Conservation (phyloP, 2,797 vertebrate species). For the Crypturellus tataupa region DNA sequence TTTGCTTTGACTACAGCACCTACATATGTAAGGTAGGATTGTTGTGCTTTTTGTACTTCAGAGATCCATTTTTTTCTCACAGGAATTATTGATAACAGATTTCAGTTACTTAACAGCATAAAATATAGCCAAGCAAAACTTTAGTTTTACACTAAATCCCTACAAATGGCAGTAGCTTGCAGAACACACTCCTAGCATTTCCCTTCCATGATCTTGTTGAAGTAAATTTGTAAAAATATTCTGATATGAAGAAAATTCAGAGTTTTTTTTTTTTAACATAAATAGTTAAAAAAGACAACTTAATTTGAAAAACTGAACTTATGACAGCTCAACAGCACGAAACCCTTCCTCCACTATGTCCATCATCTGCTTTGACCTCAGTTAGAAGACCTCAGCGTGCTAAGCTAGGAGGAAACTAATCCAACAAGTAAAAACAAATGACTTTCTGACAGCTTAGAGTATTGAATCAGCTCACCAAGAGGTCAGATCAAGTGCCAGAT, state of each 20-base stretch:
- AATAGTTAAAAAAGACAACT: neutral
- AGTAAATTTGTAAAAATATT: neutral
- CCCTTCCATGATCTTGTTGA: neutral
- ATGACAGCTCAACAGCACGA: fast-evolving
- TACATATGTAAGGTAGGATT: neutral
- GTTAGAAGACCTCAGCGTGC: neutral
- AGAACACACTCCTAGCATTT: neutral
- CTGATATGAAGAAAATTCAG: neutral
- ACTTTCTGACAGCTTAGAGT: neutral
- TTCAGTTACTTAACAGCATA: neutral
- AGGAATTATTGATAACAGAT: neutral
- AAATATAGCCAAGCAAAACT: neutral
- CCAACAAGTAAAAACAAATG: neutral
- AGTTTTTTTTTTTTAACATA: neutral
- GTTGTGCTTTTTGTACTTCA: fast-evolving
- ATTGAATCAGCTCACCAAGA: neutral
- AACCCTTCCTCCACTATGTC: neutral
- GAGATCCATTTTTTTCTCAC: neutral
- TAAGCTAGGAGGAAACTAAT: neutral
- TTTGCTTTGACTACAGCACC: neutral
- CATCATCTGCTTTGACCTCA: fast-evolving
- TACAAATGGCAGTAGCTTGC: neutral
- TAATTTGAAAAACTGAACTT: neutral
- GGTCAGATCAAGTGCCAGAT: neutral
- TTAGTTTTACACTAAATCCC: neutral